phyloP scores from a whole-genome alignment of 2,797 vertebrate genomes.

The Acanthurus leucopareius region DNA sequence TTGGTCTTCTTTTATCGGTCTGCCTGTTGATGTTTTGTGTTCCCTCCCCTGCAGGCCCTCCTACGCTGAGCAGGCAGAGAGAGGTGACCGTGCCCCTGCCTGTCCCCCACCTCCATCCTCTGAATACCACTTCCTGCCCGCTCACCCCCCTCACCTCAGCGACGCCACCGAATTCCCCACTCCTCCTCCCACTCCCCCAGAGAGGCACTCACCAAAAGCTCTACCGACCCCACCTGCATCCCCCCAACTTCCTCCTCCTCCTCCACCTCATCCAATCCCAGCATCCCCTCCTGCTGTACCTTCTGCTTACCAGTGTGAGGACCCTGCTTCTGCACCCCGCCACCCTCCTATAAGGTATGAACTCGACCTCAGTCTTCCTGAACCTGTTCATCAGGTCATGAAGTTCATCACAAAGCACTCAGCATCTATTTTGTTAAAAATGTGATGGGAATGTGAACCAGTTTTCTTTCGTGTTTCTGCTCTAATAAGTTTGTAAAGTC shows the following conservation, averaged over 20 bases:
- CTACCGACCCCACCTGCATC: constrained; percentile 68
- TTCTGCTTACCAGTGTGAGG: constrained; percentile 49
- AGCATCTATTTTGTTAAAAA: neutral
- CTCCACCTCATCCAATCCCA: constrained; percentile 11
- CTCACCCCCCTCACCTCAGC: constrained; percentile 66
- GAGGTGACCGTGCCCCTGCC: constrained; percentile 57
- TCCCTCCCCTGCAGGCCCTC: constrained; percentile 73
- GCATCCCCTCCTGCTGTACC: constrained; percentile 54
- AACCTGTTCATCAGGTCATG: neutral
- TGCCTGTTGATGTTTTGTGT: constrained; percentile 68
- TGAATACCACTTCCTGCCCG: constrained; percentile 54
- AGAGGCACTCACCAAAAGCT: constrained; percentile 57
- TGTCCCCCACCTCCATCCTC: constrained; percentile 65
- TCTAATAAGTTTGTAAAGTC: neutral
- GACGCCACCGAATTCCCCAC: constrained; percentile 75
- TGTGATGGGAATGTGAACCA: neutral
- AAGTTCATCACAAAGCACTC: neutral
- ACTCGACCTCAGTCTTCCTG: neutral
- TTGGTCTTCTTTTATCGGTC: constrained; percentile 34
- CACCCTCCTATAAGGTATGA: constrained; percentile 79
- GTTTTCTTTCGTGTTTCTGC: constrained; percentile 6
- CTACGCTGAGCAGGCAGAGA: constrained; percentile 72
- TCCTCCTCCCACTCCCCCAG: constrained; percentile 75
- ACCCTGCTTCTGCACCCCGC: constrained; percentile 48
- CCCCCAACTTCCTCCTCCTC: constrained; percentile 49